A percentile compares a stretch with the other conserved stretches of the same genome.
phyloP scores from a whole-genome alignment of 1,140 invertebrate genomes.

The Pachypsylla venusta region DNA sequence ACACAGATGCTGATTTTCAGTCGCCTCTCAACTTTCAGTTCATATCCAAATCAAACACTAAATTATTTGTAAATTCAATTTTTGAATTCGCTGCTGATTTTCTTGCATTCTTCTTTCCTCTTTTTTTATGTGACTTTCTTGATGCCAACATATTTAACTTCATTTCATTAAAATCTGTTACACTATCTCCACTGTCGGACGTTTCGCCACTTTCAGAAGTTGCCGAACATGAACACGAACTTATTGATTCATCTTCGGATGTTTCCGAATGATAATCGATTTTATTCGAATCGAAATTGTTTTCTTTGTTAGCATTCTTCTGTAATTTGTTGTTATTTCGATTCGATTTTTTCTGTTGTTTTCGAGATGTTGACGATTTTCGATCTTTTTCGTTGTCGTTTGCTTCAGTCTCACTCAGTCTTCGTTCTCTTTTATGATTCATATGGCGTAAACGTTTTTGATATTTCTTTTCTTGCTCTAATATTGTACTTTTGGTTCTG shows the following conservation, averaged over 20 bases:
- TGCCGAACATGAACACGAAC: not conserved
- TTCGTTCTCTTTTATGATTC: not conserved
- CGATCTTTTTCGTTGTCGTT: not conserved
- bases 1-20: too few species aligned
- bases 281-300: not conserved
- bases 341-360: slow-evolving; percentile 1
- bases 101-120: slow-evolving; percentile 17
- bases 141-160: not conserved
- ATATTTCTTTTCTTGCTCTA: slow-evolving; percentile 3
- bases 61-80: slow-evolving; percentile 11
- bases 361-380: not conserved
- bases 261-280: not conserved
- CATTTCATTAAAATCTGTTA: not conserved
- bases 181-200: not conserved
- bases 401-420: not conserved
- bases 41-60: slow-evolving; percentile 11
- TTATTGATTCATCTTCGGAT: slow-evolving; percentile 4
- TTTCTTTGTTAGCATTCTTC: not conserved
- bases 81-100: slow-evolving; percentile 17
- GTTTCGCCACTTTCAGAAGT: not conserved
- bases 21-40: too few species aligned
- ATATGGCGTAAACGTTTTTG: not conserved
- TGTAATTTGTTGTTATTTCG: not conserved
- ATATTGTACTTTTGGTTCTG: not conserved
- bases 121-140: slow-evolving; percentile 17